A percentile compares a stretch with the other conserved stretches of the same genome.
These are phyloP conservation scores for Pedetes capensis DNA, from an alignment of 2,113 vertebrate genomes.

Conservation along the genomic window DNA sequence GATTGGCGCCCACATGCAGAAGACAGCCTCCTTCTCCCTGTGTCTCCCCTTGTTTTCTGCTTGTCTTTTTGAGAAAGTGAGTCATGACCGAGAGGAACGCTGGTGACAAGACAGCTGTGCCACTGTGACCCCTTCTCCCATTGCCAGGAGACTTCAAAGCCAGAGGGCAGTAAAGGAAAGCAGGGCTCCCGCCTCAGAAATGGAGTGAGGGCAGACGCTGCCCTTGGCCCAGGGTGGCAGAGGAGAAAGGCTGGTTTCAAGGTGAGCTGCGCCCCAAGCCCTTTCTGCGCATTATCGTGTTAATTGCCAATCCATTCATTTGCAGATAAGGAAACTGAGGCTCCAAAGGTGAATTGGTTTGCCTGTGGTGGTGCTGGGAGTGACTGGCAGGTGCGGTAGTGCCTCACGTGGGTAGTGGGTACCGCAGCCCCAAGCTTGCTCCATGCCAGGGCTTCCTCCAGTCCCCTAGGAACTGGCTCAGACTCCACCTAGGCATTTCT, in stretches of 20 bases:
- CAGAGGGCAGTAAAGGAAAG: not conserved
- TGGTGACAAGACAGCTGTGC: not conserved
- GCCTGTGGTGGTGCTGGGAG: not conserved
- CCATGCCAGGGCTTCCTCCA: not conserved
- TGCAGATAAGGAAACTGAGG: not conserved
- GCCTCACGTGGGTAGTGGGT: too few species aligned
- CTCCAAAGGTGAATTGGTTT: not conserved
- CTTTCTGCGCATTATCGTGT: not conserved
- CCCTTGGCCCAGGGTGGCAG: not conserved
- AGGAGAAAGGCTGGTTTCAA: not conserved
- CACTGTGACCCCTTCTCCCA: not conserved
- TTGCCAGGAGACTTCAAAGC: not conserved
- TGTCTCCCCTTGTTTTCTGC: not conserved
- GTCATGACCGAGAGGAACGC: not conserved
- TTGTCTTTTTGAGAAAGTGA: constrained; percentile 16
- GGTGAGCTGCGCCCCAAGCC: not conserved
- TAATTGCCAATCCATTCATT: not conserved
- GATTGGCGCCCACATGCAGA: not conserved
- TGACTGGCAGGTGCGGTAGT: not conserved
- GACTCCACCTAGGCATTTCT: not conserved
- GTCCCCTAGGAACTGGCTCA: not conserved
- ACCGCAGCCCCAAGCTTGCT: not conserved
- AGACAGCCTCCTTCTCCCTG: not conserved
- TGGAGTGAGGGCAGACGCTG: not conserved
- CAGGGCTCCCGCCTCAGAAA: not conserved